These are phyloP conservation scores for Heteronetta atricapilla DNA, from an alignment of 2,113 vertebrate genomes.

Conservation along the genomic window DNA sequence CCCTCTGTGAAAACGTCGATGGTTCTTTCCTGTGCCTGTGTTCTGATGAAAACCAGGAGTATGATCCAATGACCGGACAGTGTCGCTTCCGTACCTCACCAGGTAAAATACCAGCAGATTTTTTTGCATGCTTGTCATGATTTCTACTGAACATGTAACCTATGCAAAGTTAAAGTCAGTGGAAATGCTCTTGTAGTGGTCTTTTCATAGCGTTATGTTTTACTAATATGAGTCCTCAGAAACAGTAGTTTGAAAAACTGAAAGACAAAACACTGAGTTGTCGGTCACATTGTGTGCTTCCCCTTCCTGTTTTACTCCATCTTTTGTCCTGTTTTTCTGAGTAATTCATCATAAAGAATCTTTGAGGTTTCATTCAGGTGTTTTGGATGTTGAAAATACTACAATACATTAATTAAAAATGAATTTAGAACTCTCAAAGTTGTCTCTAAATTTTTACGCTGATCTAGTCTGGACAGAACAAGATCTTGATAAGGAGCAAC, in stretches of 20 bases:
- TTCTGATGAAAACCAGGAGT: slow-evolving; percentile 86
- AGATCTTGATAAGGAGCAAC: not conserved
- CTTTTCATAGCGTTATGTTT: not conserved
- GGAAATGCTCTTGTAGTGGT: not conserved
- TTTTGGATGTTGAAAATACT: not conserved
- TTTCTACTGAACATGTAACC: not conserved
- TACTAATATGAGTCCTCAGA: not conserved
- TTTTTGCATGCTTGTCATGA: not conserved
- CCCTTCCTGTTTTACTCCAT: not conserved
- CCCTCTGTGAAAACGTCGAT: slow-evolving; percentile 90
- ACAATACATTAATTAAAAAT: not conserved
- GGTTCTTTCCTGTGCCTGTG: slow-evolving; percentile 92
- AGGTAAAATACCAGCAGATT: slow-evolving; percentile 73
- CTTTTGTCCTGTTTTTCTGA: not conserved
- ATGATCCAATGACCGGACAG: slow-evolving; percentile 88
- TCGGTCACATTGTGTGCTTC: not conserved
- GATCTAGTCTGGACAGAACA: not conserved
- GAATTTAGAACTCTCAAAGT: not conserved
- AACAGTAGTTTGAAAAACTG: not conserved
- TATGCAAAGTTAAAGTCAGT: not conserved
- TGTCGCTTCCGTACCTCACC: slow-evolving; percentile 80
- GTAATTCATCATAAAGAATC: not conserved
- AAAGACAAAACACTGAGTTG: not conserved
- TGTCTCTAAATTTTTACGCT: not conserved
- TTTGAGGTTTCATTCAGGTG: not conserved